Conservation (phyloP, 2,113 vertebrate genomes). For the human region GRCh38 chr5:14445001-14445500, state of each 20-base stretch:
- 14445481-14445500: neutral
- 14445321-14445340: neutral
- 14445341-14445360: neutral
- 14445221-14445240: conserved; percentile 1
- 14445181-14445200: neutral
- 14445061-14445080: conserved; percentile 30
- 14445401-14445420: too few relatives aligned
- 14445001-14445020: neutral
- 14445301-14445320: neutral
- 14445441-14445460: neutral
- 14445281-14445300: conserved; percentile 28
- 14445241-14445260: neutral
- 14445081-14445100: conserved; percentile 60
- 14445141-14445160: conserved; percentile 47
- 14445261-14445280: neutral
- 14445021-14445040: neutral
- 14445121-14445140: neutral
- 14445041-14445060: neutral
- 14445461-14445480: neutral
- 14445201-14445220: neutral
- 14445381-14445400: neutral
- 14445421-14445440: too few relatives aligned
- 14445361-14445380: neutral
- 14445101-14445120: conserved; percentile 65
- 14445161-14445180: neutral